phyloP scores from a whole-genome alignment of 2,888 invertebrate genomes.

The Synergus japonicus region DNA sequence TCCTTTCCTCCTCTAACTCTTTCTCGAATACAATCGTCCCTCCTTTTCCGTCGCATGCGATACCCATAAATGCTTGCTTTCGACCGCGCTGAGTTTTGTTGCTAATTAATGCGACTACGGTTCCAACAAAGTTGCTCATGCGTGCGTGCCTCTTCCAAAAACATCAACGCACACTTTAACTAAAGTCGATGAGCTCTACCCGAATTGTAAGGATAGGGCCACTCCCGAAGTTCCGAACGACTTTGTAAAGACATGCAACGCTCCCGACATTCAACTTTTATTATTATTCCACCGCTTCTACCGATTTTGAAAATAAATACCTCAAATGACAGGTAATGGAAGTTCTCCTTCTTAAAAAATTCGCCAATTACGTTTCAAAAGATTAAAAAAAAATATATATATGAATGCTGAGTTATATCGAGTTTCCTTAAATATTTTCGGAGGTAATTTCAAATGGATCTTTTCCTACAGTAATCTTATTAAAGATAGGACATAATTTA shows the following conservation, averaged over 20 bases:
- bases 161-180: background rate
- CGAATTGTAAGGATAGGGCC: background rate
- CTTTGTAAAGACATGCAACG: slow-evolving; percentile 1
- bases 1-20: slow-evolving; percentile 43
- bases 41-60: slow-evolving; percentile 3
- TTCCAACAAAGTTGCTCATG: slow-evolving; percentile 62
- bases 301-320: background rate
- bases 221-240: background rate
- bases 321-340: background rate
- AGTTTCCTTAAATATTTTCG: background rate
- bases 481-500: background rate
- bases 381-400: background rate
- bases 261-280: background rate
- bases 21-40: background rate
- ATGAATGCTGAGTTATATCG: background rate
- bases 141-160: slow-evolving; percentile 9
- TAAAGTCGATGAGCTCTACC: background rate
- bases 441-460: background rate
- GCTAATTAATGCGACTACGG: slow-evolving; percentile 70
- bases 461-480: background rate
- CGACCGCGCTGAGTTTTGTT: slow-evolving; percentile 52
- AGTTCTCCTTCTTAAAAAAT: background rate
- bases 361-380: background rate
- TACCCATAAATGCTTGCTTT: slow-evolving; percentile 21
- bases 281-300: background rate